Percentiles rank a stretch among this genome's conserved stretches.
Evolutionary conservation across 2,797 vertebrate species (phyloP).

Genomic region (Tadarida brasiliensis): DNA sequence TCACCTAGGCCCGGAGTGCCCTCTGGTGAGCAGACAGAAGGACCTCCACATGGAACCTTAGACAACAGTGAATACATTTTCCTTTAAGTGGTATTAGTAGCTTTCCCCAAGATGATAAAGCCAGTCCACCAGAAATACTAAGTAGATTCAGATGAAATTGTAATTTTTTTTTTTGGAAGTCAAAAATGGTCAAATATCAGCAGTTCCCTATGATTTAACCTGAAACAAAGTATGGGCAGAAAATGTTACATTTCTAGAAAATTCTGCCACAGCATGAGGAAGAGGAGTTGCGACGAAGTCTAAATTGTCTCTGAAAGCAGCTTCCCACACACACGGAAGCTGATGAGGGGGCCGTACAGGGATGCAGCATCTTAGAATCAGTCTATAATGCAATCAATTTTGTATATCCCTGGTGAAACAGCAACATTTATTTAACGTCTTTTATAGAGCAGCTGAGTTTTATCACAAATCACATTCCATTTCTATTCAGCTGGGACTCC

Average conservation of each 20-base stretch:
- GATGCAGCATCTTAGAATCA: conserved; percentile 84
- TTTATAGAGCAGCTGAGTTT: conserved; percentile 92
- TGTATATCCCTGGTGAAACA: conserved; percentile 90
- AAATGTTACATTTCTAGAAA: conserved; percentile 74
- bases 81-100: neutral
- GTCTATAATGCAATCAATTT: conserved; percentile 91
- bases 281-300: neutral
- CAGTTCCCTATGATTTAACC: neutral
- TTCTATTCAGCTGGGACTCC: conserved; percentile 90
- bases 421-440: conserved; percentile 93
- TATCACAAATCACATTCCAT: conserved; percentile 92
- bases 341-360: conserved; percentile 80
- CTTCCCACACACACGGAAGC: conserved; percentile 57
- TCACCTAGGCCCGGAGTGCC: neutral
- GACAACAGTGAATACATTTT: too few species aligned
- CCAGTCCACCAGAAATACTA: neutral
- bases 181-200: neutral
- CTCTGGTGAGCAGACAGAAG: neutral
- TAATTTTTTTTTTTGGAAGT: neutral
- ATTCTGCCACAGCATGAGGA: conserved; percentile 52
- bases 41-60: neutral
- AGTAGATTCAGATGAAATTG: neutral
- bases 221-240: neutral
- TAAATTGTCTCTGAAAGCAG: conserved; percentile 72
- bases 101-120: neutral